phyloP scores from a whole-genome alignment of 2,113 vertebrate genomes.

The Hippotragus niger region DNA sequence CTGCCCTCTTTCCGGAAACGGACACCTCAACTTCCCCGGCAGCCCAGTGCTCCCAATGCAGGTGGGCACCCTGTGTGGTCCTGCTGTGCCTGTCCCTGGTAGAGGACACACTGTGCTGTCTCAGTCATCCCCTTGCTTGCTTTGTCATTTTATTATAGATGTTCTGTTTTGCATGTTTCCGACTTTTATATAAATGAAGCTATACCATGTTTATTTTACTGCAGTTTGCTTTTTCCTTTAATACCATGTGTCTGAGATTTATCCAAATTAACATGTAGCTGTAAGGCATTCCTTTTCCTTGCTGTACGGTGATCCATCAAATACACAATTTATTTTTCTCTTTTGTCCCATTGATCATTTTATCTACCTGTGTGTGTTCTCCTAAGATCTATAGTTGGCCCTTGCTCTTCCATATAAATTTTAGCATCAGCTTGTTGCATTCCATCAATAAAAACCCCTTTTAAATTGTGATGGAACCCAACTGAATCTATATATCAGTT shows the following conservation, averaged over 20 bases:
- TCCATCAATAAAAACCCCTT: neutral
- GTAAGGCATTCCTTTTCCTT: neutral
- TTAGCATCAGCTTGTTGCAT: neutral
- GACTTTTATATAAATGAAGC: neutral
- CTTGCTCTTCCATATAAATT: neutral
- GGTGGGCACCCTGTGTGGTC: neutral
- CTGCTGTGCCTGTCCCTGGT: neutral
- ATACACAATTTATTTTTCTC: neutral
- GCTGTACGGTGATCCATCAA: neutral
- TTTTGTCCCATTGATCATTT: neutral
- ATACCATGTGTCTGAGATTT: neutral
- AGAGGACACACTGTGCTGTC: neutral
- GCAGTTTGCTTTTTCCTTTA: neutral
- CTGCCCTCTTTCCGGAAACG: neutral
- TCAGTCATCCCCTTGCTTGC: neutral
- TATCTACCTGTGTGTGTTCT: neutral
- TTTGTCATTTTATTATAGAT: neutral
- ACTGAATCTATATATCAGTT: neutral
- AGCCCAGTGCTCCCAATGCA: neutral
- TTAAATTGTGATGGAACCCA: neutral
- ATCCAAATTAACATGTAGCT: neutral
- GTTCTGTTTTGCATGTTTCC: neutral
- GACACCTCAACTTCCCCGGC: neutral
- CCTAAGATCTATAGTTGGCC: neutral
- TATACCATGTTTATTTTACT: neutral